Base-by-base conservation (phyloP, 2,113 vertebrate genomes). In the Entosphenus tridentatus region DNA sequence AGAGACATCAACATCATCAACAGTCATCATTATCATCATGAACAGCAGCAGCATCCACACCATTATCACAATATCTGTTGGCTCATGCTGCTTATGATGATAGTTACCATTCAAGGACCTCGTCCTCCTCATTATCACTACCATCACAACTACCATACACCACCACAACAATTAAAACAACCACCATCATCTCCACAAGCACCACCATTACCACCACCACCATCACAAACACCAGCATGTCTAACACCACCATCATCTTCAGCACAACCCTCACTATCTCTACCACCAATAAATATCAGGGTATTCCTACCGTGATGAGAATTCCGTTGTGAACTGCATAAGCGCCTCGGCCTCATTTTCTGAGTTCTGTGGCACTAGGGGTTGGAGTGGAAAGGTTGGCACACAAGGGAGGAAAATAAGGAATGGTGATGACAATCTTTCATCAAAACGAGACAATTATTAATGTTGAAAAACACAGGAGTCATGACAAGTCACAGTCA, bases 321-420 rank as follows among this genome's bases (percentile, higher is more conserved):
- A 96, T 78, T 96, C 92, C 71, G 85, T 88, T 81, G 90, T 96
- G 85, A 96, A 98, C 83, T 98, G 92, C 82, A 93, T 80, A 87
- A 98, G 89, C 84, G 93, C 93, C 82, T 98, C 90, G 75, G 82
- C 84, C 86, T 96, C 93, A 74, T 95, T 96, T 81, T 96, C 92
- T 80, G 87, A 87, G 77, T 95, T 90, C 80, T 96, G 91, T 78
- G 90, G 92, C 90, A 98, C 93, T 98, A 79, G 67, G 76, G 77
- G 77, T 74, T 56, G 71, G 12, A 10, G 74, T 73, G 73, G 70
- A 57, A 2, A 74, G 70, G 62, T 39, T 39, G 39, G 39, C 39
- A 39, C 39, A 39, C 39, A 39, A 39, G 5, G 39, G 39, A 39
- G 39, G 4, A 39, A 39, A 39, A 39, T 7, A 39, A 5, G 39